phyloP scores from a whole-genome alignment of 2,113 vertebrate species.

The Gallinago paraguaiae region DNA sequence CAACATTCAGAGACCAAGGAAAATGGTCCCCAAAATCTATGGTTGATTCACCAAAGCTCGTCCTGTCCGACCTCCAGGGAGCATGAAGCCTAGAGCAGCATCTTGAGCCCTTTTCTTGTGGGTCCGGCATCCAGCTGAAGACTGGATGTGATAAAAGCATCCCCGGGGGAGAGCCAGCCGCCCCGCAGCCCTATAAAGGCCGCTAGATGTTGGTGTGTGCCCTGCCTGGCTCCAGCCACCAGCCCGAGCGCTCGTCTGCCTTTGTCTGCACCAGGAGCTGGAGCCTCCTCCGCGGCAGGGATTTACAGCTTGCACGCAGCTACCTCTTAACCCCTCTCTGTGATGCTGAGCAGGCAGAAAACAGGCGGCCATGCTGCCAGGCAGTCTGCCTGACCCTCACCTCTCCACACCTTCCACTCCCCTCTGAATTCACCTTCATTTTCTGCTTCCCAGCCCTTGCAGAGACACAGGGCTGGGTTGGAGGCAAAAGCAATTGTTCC shows the following conservation, averaged over 20 bases:
- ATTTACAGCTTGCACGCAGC: background rate
- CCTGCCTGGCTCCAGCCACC: background rate
- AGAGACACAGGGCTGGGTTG: background rate
- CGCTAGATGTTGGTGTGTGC: background rate
- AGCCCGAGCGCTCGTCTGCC: background rate
- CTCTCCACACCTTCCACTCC: background rate
- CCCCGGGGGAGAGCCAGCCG: background rate
- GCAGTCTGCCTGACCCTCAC: background rate
- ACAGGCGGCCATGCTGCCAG: background rate
- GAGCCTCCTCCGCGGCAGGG: background rate
- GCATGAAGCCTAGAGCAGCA: background rate
- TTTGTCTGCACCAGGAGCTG: background rate
- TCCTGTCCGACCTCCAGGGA: background rate
- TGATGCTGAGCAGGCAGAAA: background rate
- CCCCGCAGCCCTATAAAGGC: background rate
- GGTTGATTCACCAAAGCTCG: background rate
- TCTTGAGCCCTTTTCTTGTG: background rate
- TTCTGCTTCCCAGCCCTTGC: background rate
- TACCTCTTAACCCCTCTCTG: background rate
- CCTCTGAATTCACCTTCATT: background rate
- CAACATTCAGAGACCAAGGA: fast-evolving
- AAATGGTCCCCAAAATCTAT: background rate
- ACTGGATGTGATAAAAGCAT: background rate
- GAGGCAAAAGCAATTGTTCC: background rate
- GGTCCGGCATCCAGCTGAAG: background rate